Evolutionary conservation across 2,888 invertebrate species (phyloP).

Genomic region (Epicampocera succincta): DNA sequence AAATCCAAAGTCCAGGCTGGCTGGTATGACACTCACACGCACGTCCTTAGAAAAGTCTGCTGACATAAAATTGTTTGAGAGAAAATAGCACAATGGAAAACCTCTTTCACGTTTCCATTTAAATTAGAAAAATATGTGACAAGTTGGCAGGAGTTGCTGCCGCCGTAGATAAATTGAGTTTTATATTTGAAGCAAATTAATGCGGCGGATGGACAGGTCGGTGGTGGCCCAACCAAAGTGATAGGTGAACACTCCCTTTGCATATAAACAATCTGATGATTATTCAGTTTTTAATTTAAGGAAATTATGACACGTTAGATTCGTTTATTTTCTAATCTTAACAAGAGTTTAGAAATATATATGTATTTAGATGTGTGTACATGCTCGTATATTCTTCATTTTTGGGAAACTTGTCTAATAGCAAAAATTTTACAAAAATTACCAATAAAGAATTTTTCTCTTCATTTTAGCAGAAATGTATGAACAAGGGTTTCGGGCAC

Average conservation of each 20-base stretch:
- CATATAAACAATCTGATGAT: too few species aligned
- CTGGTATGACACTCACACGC: conserved; percentile 6
- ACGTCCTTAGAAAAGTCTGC: background rate
- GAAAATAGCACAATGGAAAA: conserved; percentile 22
- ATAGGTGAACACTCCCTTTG: too few species aligned
- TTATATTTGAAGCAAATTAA: conserved; percentile 27
- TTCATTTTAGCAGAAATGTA: too few species aligned
- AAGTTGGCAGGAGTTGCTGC: conserved; percentile 9
- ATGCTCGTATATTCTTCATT: too few species aligned
- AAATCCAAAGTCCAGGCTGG: conserved; percentile 74
- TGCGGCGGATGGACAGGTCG: background rate
- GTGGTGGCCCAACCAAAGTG: background rate
- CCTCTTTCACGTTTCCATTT: conserved; percentile 39
- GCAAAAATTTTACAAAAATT: too few species aligned
- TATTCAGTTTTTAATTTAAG: conserved; percentile 50
- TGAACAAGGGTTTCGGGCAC: too few species aligned
- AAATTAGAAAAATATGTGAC: conserved; percentile 52
- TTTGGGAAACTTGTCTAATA: too few species aligned
- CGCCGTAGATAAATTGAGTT: conserved; percentile 27
- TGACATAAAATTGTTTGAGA: background rate
- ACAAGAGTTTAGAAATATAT: conserved; percentile 16
- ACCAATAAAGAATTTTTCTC: too few species aligned
- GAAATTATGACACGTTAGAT: conserved; percentile 63
- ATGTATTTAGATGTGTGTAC: too few species aligned
- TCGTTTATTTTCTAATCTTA: conserved; percentile 29